These are phyloP conservation scores for Nomada fucata DNA, from an alignment of 2,888 invertebrate genomes.

Conservation along the genomic window DNA sequence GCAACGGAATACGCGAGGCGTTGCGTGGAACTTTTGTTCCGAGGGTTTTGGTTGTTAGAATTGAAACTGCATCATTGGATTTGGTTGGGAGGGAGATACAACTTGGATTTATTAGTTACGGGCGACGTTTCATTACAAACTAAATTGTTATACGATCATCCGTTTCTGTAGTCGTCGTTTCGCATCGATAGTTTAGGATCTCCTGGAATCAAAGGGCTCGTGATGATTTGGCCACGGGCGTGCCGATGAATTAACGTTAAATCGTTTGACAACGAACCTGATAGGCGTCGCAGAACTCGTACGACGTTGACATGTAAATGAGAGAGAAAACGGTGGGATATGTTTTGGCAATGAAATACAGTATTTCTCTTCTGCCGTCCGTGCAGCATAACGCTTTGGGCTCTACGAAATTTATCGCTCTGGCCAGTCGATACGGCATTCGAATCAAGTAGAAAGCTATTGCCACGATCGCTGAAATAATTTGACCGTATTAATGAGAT, in stretches of 20 bases:
- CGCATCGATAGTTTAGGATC: background rate
- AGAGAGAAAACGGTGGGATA: conserved; percentile 71
- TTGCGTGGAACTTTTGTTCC: background rate
- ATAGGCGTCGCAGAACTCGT: conserved; percentile 54
- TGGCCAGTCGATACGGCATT: conserved; percentile 74
- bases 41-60: background rate
- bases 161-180: background rate
- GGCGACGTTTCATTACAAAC: background rate
- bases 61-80: no score
- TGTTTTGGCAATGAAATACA: conserved; percentile 73
- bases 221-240: no score
- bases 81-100: no score
- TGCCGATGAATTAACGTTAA: background rate
- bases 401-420: conserved; percentile 68
- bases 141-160: background rate
- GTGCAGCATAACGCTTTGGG: conserved; percentile 69
- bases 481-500: background rate
- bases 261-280: conserved; percentile 33
- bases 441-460: conserved; percentile 73
- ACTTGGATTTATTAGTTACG: no score
- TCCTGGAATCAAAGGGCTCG: conserved; percentile 7
- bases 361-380: conserved; percentile 63
- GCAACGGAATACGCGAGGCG: no score
- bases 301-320: conserved; percentile 67
- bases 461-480: conserved; percentile 68